Conservation (phyloP, 2,113 vertebrate species). For the Arothron firmamentum region DNA sequence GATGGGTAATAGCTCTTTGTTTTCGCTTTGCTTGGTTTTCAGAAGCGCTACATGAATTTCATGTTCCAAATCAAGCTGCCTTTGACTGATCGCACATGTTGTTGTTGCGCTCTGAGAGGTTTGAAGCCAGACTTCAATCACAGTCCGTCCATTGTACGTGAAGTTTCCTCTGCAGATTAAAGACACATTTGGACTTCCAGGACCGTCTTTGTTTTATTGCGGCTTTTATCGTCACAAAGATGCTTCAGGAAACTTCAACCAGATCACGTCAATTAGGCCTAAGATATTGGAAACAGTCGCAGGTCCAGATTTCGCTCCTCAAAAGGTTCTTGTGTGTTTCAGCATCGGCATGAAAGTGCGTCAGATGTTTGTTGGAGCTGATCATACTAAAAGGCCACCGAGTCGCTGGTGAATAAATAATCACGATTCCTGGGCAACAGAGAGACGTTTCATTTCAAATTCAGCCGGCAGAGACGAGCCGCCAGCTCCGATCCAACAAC, state of each 20-base stretch:
- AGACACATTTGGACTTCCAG: conserved; percentile 70
- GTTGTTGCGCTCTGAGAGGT: conserved; percentile 67
- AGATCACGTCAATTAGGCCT: conserved; percentile 52
- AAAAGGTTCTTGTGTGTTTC: background rate
- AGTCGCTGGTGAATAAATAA: no score
- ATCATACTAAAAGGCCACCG: no score
- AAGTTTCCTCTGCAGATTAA: conserved; percentile 68
- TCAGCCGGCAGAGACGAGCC: background rate
- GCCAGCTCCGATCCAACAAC: conserved; percentile 30
- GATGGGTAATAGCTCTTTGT: conserved; percentile 51
- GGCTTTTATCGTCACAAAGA: conserved; percentile 67
- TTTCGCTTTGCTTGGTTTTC: conserved; percentile 40
- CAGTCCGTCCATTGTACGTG: conserved; percentile 59
- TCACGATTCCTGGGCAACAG: no score
- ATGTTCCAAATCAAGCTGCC: conserved; percentile 67
- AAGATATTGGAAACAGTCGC: conserved; percentile 51
- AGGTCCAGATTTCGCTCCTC: conserved; percentile 13
- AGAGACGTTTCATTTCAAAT: no score
- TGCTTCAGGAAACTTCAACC: conserved; percentile 41
- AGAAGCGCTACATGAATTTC: conserved; percentile 59
- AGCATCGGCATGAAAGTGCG: no score
- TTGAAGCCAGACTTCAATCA: conserved; percentile 71
- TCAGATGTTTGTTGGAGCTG: no score
- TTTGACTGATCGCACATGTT: conserved; percentile 67
- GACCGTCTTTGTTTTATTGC: conserved; percentile 59